Evolutionary conservation across 2,113 vertebrate species (phyloP).

Genomic region (Formicarius rufipectus): DNA sequence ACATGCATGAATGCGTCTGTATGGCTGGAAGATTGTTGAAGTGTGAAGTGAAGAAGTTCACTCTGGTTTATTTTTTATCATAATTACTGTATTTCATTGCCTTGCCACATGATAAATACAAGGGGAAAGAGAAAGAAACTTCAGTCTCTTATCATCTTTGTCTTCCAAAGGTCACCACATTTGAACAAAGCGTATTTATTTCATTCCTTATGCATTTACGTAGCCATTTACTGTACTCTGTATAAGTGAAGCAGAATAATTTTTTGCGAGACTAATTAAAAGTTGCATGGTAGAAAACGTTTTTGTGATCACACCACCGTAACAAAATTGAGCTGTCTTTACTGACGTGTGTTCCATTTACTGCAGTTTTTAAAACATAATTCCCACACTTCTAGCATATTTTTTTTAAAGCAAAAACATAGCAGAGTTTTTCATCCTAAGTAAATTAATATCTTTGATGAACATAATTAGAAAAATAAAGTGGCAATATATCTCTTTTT

Average conservation of each 20-base stretch:
- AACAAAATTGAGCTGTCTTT: constrained; percentile 61
- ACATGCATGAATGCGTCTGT: constrained; percentile 64
- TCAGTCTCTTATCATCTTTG: constrained; percentile 43
- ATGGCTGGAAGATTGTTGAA: constrained; percentile 56
- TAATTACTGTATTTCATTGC: constrained; percentile 65
- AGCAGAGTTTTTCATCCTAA: neutral
- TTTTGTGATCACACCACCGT: constrained; percentile 64
- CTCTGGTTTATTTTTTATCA: constrained; percentile 56
- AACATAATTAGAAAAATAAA: neutral
- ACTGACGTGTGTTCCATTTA: constrained; percentile 49
- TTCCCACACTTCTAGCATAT: constrained; percentile 55
- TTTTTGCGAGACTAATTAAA: constrained; percentile 58
- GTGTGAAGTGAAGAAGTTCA: constrained; percentile 66
- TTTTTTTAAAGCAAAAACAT: neutral
- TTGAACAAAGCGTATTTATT: constrained; percentile 48
- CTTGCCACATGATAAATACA: constrained; percentile 18
- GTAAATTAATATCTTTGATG: neutral
- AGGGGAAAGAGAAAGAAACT: constrained; percentile 29
- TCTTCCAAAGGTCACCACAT: constrained; percentile 20
- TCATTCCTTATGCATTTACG: constrained; percentile 37
- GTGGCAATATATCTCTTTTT: neutral
- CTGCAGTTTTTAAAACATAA: constrained; percentile 8
- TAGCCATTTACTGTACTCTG: constrained; percentile 60
- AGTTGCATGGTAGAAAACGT: constrained; percentile 45
- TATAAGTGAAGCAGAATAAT: constrained; percentile 63